These are phyloP conservation scores for Orchesella flavescens DNA, from an alignment of 2,888 invertebrate species.

Conservation along the genomic window DNA sequence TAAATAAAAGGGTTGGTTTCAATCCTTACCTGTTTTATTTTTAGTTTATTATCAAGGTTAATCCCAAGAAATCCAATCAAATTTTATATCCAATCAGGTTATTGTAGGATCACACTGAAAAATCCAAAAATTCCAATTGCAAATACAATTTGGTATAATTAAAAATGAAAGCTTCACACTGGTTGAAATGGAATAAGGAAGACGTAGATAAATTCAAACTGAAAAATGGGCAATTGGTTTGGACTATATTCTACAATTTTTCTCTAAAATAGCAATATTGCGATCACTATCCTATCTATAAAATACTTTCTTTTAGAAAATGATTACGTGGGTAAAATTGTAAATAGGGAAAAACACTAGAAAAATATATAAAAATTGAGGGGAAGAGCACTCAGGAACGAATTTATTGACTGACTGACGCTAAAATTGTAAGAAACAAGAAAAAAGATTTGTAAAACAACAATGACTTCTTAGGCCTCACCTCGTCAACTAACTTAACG, in stretches of 20 bases:
- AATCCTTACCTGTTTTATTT: constrained; percentile 45
- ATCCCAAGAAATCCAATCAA: constrained; percentile 54
- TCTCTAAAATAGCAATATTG: too few relatives aligned
- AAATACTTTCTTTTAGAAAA: too few relatives aligned
- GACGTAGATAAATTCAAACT: not conserved
- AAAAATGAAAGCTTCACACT: constrained; percentile 21
- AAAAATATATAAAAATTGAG: too few relatives aligned
- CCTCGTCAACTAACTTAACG: constrained; percentile 7
- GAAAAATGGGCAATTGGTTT: too few relatives aligned
- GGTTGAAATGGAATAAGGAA: not conserved
- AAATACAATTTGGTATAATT: constrained; percentile 36
- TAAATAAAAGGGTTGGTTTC: not conserved
- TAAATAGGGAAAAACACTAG: too few relatives aligned
- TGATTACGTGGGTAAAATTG: too few relatives aligned
- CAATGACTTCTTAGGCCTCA: constrained; percentile 15
- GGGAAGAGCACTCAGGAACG: too few relatives aligned
- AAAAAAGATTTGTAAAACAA: too few relatives aligned
- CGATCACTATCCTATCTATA: too few relatives aligned
- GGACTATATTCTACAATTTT: too few relatives aligned
- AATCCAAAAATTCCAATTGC: constrained; percentile 55
- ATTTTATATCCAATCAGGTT: constrained; percentile 49
- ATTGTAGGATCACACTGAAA: constrained; percentile 62
- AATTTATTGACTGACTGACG: too few relatives aligned
- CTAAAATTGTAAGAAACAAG: too few relatives aligned
- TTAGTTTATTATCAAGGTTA: constrained; percentile 20